Evolutionary conservation across 2,888 invertebrate genomes (phyloP).

Genomic region (Bugulina stolonifera): DNA sequence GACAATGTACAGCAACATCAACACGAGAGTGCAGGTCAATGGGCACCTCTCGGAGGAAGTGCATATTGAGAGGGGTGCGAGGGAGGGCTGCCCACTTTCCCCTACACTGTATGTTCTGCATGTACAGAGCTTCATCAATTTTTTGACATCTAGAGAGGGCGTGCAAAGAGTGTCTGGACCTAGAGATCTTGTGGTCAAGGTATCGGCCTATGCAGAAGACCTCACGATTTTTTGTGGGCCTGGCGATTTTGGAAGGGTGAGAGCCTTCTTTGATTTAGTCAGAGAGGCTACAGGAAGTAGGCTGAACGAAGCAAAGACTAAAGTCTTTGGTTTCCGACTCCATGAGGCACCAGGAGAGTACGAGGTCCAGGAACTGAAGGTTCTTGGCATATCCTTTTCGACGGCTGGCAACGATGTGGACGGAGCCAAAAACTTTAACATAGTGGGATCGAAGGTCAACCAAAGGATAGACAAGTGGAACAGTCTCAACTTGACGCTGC

Average conservation of each 20-base stretch:
- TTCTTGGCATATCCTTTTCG: neutral
- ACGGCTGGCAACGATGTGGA: neutral
- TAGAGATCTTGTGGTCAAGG: neutral
- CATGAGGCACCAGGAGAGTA: neutral
- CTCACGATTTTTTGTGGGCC: neutral
- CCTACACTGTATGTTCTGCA: conserved; percentile 9
- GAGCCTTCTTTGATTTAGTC: neutral
- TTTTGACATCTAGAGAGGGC: neutral
- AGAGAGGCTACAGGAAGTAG: neutral
- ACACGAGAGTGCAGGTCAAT: neutral
- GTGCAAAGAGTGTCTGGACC: neutral
- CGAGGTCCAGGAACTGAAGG: neutral
- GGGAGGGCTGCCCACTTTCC: neutral
- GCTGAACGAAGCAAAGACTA: neutral
- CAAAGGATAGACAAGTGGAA: neutral
- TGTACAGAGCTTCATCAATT: neutral
- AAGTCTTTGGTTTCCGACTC: neutral
- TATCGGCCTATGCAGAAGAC: too few species aligned
- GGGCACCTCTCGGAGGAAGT: neutral
- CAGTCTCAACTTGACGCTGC: neutral
- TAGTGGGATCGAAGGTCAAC: neutral
- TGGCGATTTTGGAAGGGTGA: neutral
- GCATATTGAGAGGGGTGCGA: neutral
- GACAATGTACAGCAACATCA: neutral
- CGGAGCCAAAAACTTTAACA: neutral